Evolutionary conservation across 2,113 vertebrate species (phyloP).

Genomic region (Ictidomys tridecemlineatus): DNA sequence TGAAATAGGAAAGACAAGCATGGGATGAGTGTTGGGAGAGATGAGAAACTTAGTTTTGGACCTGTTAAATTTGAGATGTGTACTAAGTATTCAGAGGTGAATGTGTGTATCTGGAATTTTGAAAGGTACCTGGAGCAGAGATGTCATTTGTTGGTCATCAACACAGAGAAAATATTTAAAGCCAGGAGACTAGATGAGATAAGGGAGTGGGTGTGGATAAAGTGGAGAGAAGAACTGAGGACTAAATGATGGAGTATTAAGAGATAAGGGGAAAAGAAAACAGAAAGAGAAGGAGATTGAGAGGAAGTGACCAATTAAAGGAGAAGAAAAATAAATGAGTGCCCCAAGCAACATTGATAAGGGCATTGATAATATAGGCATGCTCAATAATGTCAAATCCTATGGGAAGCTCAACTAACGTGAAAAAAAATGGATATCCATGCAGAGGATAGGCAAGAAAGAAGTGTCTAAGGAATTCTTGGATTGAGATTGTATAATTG

Average conservation of each 20-base stretch:
- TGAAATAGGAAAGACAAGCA: not conserved
- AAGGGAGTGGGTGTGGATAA: not conserved
- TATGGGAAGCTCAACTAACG: not conserved
- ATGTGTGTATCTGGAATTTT: not conserved
- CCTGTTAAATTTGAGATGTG: not conserved
- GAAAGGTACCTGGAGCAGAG: not conserved
- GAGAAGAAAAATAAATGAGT: not conserved
- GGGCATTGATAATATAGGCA: fast-evolving
- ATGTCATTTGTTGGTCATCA: not conserved
- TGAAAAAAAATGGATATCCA: not conserved
- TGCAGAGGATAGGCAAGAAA: not conserved
- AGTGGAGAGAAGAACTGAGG: not conserved
- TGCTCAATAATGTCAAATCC: not conserved
- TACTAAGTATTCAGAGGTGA: not conserved
- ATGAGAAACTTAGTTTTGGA: not conserved
- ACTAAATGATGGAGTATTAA: not conserved
- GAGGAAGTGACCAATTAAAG: not conserved
- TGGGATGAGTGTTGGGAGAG: not conserved
- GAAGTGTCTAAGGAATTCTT: not conserved
- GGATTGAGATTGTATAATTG: not conserved
- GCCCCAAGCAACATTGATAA: not conserved
- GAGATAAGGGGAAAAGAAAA: not conserved
- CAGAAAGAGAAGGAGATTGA: not conserved
- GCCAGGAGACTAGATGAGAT: not conserved
- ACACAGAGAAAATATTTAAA: not conserved